Evolutionary conservation across 2,888 invertebrate species (phyloP), one percentile per base, ranked within the genome.

Genomic region (Lapara coniferarum): DNA sequence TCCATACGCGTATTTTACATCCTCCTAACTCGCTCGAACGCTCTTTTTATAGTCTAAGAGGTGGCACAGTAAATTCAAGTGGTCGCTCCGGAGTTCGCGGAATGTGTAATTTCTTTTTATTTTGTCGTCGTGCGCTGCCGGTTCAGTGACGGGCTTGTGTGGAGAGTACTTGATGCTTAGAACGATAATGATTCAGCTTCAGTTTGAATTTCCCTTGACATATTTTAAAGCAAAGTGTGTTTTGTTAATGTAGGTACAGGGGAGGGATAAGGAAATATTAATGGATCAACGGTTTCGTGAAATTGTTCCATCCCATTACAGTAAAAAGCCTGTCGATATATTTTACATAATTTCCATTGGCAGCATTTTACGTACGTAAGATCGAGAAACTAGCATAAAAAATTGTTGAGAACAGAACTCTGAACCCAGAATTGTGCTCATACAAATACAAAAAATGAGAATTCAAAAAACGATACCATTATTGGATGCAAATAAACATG

Each of bases 91-190:
- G 78, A 85, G 85, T 84, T 75, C 73, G 72, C 74, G 74, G 75
- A 74, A 79, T 77, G 82, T 74, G 87, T 86, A 84, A 89, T 89
- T 87, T 84, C 84, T 82, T 87, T 89, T 89, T 89, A 90, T 90
- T 88, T 89, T 89, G 84, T 88, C 84, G 16, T 67, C 56, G 49
- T 19, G n/a, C 49, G 49, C 56, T n/a, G 13, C 49, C 46, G 13
- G 10, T 19, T 46, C 16, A 19, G 49, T 63, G 63, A 63, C 46
- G 49, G 63, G 46, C 49, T 63, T 49, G 12, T 49, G 49, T 63
- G 49, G 49, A 68, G 71, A 67, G 71, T 51, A 69, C 67, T 69
- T 49, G 44, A 46, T 63, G 63, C 16, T 49, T 19, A 63, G 19
- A 49, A 63, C 19, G 30, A 37, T 63, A 63, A 63, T 59, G 10